Evolutionary conservation across 2,797 vertebrate species (phyloP).

Genomic region (Chrysocyon brachyurus): DNA sequence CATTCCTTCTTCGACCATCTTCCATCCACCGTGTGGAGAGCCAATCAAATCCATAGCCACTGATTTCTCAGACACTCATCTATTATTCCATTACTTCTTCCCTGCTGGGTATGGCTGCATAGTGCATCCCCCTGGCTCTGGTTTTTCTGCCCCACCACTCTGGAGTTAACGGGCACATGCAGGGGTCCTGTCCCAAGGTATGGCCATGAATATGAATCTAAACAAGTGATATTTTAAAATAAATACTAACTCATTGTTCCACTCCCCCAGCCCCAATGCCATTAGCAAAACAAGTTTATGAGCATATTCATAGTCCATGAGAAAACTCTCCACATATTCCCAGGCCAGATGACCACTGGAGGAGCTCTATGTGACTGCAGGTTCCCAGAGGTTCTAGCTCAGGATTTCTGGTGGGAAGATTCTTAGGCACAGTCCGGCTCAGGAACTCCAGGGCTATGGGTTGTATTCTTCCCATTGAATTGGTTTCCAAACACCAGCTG

Average conservation of each 20-base stretch:
- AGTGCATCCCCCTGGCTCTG: background rate
- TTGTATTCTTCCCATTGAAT: background rate
- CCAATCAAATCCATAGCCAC: background rate
- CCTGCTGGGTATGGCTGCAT: background rate
- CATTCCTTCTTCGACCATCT: background rate
- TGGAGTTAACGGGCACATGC: background rate
- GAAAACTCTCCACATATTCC: background rate
- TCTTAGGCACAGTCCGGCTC: background rate
- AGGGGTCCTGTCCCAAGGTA: background rate
- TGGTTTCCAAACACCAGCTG: slow-evolving; percentile 35
- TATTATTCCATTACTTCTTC: background rate
- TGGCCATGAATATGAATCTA: background rate
- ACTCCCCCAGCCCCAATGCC: background rate
- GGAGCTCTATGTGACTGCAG: background rate
- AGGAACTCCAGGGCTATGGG: background rate
- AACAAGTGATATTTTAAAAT: slow-evolving; percentile 25
- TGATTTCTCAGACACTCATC: background rate
- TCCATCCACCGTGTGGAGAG: background rate
- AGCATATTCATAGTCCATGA: background rate
- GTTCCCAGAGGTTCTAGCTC: background rate
- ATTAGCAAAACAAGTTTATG: background rate
- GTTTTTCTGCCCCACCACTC: background rate
- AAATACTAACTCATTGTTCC: background rate
- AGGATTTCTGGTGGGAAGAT: background rate
- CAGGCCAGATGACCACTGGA: background rate